Conservation (phyloP, 1,140 invertebrate genomes). For the Nasonia vitripennis region DNA sequence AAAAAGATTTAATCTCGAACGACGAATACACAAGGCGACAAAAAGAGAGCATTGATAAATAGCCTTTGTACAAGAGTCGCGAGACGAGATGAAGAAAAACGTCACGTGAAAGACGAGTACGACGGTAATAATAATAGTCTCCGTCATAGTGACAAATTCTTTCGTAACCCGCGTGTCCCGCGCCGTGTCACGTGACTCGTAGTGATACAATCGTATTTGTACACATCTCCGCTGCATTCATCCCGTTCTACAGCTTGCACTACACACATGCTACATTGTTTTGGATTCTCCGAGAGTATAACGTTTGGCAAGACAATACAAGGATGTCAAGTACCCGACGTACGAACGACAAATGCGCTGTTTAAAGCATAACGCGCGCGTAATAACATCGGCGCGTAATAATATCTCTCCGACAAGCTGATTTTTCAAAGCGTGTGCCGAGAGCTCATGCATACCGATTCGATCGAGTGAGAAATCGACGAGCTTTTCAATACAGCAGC, state of each 20-base stretch:
- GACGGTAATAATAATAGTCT: neutral
- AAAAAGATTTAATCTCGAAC: too few species aligned
- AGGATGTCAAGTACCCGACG: too few species aligned
- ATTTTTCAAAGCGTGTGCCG: neutral
- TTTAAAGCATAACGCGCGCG: neutral
- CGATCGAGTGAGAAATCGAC: neutral
- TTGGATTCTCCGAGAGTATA: neutral
- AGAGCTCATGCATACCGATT: neutral
- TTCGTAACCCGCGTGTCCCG: neutral
- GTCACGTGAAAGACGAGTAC: neutral
- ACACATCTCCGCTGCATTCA: too few species aligned
- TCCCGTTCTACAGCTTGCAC: neutral
- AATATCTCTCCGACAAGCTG: too few species aligned
- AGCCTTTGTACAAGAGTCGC: too few species aligned
- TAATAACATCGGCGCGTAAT: too few species aligned
- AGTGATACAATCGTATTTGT: constrained; percentile 1
- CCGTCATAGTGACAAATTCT: neutral
- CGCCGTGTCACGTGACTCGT: neutral
- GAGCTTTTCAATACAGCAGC: neutral
- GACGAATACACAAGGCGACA: too few species aligned
- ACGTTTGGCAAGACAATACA: neutral
- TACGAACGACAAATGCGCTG: too few species aligned
- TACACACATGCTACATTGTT: constrained; percentile 1
- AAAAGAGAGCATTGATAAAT: too few species aligned
- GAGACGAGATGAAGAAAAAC: neutral